These are phyloP conservation scores for Pangasius djambal DNA, from an alignment of 2,797 vertebrate genomes.

Conservation along the genomic window DNA sequence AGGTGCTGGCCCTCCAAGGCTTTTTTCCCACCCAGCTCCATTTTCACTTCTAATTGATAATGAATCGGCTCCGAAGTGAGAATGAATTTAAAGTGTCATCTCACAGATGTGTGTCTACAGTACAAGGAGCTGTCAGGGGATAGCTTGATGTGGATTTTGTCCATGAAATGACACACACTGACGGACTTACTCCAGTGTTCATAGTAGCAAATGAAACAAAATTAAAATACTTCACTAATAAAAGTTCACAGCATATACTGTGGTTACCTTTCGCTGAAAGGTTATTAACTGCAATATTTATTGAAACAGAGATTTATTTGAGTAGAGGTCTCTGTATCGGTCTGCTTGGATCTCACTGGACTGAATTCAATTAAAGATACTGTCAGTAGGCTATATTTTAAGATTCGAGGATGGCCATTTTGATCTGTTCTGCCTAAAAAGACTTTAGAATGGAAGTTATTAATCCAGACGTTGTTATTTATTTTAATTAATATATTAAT, in stretches of 20 bases:
- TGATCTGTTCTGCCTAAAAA: background rate
- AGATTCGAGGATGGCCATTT: conserved; percentile 6
- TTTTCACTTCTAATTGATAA: conserved; percentile 64
- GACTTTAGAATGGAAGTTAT: background rate
- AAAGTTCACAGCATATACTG: background rate
- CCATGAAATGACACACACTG: background rate
- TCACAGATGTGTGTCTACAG: conserved; percentile 30
- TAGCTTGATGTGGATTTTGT: background rate
- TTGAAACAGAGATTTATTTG: conserved; percentile 39
- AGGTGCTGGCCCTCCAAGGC: conserved; percentile 50
- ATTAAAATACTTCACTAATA: background rate
- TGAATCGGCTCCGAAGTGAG: conserved; percentile 56
- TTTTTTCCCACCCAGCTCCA: conserved; percentile 59
- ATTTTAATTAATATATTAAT: background rate
- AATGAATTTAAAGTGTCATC: conserved; percentile 52
- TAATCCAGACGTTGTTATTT: background rate
- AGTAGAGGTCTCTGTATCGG: conserved; percentile 6
- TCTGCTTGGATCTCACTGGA: conserved; percentile 24
- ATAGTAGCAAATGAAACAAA: background rate
- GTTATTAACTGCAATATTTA: conserved; percentile 33
- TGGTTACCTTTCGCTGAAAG: background rate
- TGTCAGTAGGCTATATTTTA: conserved; percentile 22
- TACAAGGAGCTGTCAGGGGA: conserved; percentile 8
- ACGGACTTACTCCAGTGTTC: background rate
- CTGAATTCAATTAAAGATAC: conserved; percentile 26